A percentile compares a stretch with the other conserved stretches of the same genome.
Evolutionary conservation across 37 sponge, comb jelly and placozoan species (phyloP).

Genomic region (Cliona cf. orientalis): DNA sequence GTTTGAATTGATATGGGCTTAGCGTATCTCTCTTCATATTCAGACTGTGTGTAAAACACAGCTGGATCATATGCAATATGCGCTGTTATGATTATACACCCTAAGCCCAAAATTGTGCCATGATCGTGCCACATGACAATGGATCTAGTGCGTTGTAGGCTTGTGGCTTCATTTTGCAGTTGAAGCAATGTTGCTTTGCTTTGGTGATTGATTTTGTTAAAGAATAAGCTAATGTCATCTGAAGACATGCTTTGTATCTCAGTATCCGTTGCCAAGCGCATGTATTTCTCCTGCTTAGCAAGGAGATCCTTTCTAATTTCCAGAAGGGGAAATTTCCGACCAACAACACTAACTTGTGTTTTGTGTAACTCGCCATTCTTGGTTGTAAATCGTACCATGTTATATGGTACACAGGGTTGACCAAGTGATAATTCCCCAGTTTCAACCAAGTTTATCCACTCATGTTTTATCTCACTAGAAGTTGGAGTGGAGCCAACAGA

Average conservation of each 20-base stretch:
- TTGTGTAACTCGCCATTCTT: constrained; percentile 18
- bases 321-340: constrained; percentile 39
- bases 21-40: too few species aligned
- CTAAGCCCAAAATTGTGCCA: too few species aligned
- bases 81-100: too few species aligned
- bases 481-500: background rate
- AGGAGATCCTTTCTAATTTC: constrained; percentile 24
- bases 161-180: too few species aligned
- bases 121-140: too few species aligned
- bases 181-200: too few species aligned
- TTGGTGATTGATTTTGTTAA: too few species aligned
- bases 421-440: too few species aligned
- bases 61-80: too few species aligned
- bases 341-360: constrained; percentile 4
- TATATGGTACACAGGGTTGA: constrained; percentile 23
- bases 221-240: background rate
- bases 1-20: too few species aligned
- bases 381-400: background rate
- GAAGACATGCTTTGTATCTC: constrained; percentile 14
- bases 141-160: too few species aligned
- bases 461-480: background rate
- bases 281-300: constrained; percentile 10
- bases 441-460: background rate
- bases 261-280: constrained; percentile 32
- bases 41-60: too few species aligned